Conservation (phyloP, 2,113 vertebrate species). For the Pseudorectes ferrugineus region DNA sequence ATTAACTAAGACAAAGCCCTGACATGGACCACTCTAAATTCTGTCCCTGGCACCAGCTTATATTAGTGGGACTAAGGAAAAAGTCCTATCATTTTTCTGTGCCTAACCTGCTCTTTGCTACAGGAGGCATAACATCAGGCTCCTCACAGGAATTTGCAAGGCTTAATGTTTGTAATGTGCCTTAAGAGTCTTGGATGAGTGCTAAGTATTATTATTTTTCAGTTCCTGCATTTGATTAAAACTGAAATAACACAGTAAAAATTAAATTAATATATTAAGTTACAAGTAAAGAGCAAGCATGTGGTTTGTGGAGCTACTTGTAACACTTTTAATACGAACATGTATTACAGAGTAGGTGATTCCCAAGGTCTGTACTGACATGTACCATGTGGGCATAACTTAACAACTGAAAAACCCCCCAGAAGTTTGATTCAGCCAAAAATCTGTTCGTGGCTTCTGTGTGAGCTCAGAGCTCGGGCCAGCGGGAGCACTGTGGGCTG, state of each 20-base stretch:
- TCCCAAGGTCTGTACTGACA: conserved; percentile 11
- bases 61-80: neutral
- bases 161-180: conserved; percentile 14
- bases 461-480: neutral
- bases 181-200: conserved; percentile 33
- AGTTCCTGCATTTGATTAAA: conserved; percentile 51
- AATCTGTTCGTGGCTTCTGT: neutral
- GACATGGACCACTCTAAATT: neutral
- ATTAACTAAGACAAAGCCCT: neutral
- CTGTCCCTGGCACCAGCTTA: neutral
- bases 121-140: neutral
- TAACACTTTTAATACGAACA: neutral
- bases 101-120: neutral
- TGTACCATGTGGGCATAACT: neutral
- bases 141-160: conserved; percentile 15
- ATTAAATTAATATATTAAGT: conserved; percentile 50
- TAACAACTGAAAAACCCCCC: neutral
- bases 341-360: conserved; percentile 4
- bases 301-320: conserved; percentile 30
- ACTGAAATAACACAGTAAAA: conserved; percentile 44
- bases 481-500: neutral
- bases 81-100: neutral
- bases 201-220: conserved; percentile 57
- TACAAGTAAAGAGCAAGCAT: conserved; percentile 32
- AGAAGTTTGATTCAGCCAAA: neutral